Conservation (phyloP, 2,797 vertebrate genomes). For the Centroberyx gerrardi region DNA sequence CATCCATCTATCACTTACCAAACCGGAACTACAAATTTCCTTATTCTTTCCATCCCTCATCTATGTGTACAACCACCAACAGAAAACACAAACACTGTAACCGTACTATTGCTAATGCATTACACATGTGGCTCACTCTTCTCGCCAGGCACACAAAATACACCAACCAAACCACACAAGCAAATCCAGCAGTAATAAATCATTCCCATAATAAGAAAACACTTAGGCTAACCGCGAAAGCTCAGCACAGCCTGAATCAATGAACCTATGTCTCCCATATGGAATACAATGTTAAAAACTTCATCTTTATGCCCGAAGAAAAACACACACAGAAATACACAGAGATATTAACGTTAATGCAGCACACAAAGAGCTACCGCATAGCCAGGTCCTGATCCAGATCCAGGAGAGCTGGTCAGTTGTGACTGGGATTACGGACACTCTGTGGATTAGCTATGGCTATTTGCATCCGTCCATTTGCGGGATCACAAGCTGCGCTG, state of each 20-base stretch:
- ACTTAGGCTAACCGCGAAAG: slow-evolving; percentile 19
- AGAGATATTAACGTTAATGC: neutral
- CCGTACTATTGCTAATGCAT: slow-evolving; percentile 38
- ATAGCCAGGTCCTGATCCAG: slow-evolving; percentile 48
- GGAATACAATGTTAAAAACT: neutral
- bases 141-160: slow-evolving; percentile 25
- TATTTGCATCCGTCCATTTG: slow-evolving; percentile 67
- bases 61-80: slow-evolving; percentile 27
- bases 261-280: neutral
- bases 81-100: slow-evolving; percentile 46
- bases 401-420: slow-evolving; percentile 54
- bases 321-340: slow-evolving; percentile 2
- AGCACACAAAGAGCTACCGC: slow-evolving; percentile 10
- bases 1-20: slow-evolving; percentile 45
- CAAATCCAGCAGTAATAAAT: slow-evolving; percentile 39
- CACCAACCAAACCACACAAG: slow-evolving; percentile 26
- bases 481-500: slow-evolving; percentile 40
- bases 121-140: slow-evolving; percentile 35
- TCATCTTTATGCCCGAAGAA: slow-evolving; percentile 4
- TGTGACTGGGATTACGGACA: slow-evolving; percentile 66
- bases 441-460: slow-evolving; percentile 62
- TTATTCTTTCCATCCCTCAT: slow-evolving; percentile 23
- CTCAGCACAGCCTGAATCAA: slow-evolving; percentile 26
- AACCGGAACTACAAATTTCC: slow-evolving; percentile 61
- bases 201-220: slow-evolving; percentile 36